Percentiles rank a stretch among this genome's conserved stretches.
phyloP scores from a whole-genome alignment of 2,888 invertebrate genomes.

The Hanleya hanleyi region DNA sequence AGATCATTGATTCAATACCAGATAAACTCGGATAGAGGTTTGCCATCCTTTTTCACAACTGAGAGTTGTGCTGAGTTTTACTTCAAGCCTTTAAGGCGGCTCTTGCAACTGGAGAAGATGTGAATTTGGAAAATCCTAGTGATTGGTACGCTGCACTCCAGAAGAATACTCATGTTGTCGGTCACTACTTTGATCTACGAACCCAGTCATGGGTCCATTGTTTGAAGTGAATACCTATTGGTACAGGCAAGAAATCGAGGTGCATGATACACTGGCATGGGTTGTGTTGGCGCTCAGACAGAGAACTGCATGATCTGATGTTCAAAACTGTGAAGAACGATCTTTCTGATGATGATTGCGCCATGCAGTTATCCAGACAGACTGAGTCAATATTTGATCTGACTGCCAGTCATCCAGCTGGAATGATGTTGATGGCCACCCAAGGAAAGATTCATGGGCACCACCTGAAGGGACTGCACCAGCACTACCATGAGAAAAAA shows the following conservation, averaged over 20 bases:
- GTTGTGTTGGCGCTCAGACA: no score
- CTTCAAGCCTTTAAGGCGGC: no score
- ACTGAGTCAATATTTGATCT: slow-evolving; percentile 19
- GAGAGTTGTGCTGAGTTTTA: no score
- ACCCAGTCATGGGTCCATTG: slow-evolving; percentile 42
- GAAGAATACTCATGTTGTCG: slow-evolving; percentile 43
- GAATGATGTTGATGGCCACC: slow-evolving; percentile 32
- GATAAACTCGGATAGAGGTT: no score
- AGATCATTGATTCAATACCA: slow-evolving; percentile 18
- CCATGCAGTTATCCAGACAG: slow-evolving; percentile 24
- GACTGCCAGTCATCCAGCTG: slow-evolving; percentile 40
- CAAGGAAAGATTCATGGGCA: slow-evolving; percentile 44
- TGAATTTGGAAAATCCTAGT: slow-evolving; percentile 26
- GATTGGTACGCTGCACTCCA: slow-evolving; percentile 35
- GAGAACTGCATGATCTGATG: no score
- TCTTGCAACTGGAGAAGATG: slow-evolving; percentile 29
- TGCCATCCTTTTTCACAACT: no score
- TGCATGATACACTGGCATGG: no score
- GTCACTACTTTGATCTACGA: slow-evolving; percentile 42
- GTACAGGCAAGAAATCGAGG: slow-evolving; percentile 38
- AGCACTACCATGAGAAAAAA: slow-evolving; percentile 42
- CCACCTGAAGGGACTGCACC: slow-evolving; percentile 44
- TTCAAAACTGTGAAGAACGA: no score
- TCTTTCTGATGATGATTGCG: slow-evolving; percentile 19
- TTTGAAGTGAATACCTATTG: slow-evolving; percentile 44